phyloP scores from a whole-genome alignment of 1,140 invertebrate genomes.

The Temnothorax curvispinosus region DNA sequence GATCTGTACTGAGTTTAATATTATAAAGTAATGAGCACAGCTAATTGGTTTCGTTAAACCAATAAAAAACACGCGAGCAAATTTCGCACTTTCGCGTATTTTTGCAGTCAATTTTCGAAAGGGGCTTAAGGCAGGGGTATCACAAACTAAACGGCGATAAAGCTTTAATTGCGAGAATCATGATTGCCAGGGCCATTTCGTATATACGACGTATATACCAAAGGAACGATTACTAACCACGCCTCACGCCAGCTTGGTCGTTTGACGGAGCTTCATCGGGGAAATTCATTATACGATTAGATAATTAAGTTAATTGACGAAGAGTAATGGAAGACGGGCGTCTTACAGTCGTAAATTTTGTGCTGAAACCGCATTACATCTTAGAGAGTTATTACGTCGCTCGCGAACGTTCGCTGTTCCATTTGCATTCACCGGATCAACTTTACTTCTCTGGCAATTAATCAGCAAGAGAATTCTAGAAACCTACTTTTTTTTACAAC shows the following conservation, averaged over 20 bases:
- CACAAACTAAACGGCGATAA: slow-evolving; percentile 50
- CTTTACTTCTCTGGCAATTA: background rate
- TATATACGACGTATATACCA: slow-evolving; percentile 57
- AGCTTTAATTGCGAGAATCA: slow-evolving; percentile 62
- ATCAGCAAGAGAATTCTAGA: background rate
- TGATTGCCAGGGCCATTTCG: slow-evolving; percentile 48
- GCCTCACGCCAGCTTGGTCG: slow-evolving; percentile 63
- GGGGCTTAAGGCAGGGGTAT: background rate
- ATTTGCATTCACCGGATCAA: slow-evolving; percentile 21
- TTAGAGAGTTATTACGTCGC: slow-evolving; percentile 43
- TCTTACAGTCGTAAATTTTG: slow-evolving; percentile 76
- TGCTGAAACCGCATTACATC: slow-evolving; percentile 43
- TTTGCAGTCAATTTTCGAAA: slow-evolving; percentile 24
- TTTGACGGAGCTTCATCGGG: slow-evolving; percentile 75
- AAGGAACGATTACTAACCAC: slow-evolving; percentile 65
- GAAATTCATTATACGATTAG: slow-evolving; percentile 83
- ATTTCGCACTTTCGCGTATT: background rate
- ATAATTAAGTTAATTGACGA: slow-evolving; percentile 84
- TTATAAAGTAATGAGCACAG: background rate
- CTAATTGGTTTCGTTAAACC: background rate
- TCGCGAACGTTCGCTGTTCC: slow-evolving; percentile 4
- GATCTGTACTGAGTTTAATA: background rate
- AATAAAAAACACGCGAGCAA: background rate
- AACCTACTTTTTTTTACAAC: background rate
- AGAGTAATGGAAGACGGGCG: slow-evolving; percentile 77